Base-by-base conservation (phyloP, 2,797 vertebrate species). In the Anguilla anguilla region DNA sequence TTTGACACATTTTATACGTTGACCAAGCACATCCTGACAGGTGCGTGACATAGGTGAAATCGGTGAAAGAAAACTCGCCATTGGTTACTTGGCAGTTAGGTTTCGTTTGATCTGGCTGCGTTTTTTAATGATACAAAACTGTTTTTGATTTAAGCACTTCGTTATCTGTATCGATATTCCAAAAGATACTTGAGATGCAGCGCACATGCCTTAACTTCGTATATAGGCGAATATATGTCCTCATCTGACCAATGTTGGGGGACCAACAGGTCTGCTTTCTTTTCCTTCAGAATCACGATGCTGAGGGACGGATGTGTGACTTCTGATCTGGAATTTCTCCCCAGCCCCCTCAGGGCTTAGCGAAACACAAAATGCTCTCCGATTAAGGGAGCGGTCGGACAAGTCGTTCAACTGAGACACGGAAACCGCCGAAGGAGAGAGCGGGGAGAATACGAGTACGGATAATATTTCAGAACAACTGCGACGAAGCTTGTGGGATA, bases 371-470 rank as follows among this genome's bases (percentile, higher is more conserved):
- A 11, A 19, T 11, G 43, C 22, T 49, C 39, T 82, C 43, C 22
- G 22, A 51, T 51, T 51, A 19, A 49, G 79, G 43, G 79, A 82
- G 79, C 79, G 79, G 79, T 82, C 79, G 5, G 46, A 82, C 79
- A 43, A 82, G 79, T 82, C 79, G 49, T 82, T 49, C 79, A 51
- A 82, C 79, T 82, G 22, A 6, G 46, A 19, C 46, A 82, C 79
- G 43, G 43, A 82, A 82, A 82, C 46, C 79, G 22, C 6, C 1
- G 51, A 51, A 82, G 43, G 46, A 82, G 39, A 22, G 43, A 39
- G 28, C 17, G 39, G 31, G 3, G 5, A 49, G 79, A 35, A 39
- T 10, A 25, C 1, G 79, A 51, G 10, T 6, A 49, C 79, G 19
- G 46, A 49, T 51, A 49, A 19, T 46, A 10, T 82, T 82, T 82